A percentile compares a stretch with the other conserved stretches of the same genome.
Conservation (phyloP, 2,113 vertebrate species). For the Anarhynchus alexandrinus region DNA sequence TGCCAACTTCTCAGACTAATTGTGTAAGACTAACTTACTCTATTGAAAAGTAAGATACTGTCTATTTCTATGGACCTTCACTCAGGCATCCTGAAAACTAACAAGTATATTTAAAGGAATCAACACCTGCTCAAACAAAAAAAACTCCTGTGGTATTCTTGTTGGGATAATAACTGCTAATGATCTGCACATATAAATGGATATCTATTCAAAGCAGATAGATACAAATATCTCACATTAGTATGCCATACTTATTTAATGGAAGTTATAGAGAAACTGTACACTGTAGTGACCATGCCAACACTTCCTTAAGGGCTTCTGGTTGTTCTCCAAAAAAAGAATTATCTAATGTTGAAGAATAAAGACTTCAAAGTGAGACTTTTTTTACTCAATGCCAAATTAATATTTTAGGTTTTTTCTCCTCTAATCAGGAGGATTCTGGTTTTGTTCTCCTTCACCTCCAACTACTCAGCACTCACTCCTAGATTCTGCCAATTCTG, state of each 20-base stretch:
- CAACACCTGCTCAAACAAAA: background rate
- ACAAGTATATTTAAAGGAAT: background rate
- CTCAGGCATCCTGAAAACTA: background rate
- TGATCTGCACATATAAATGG: background rate
- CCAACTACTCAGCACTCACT: background rate
- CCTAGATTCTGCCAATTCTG: background rate
- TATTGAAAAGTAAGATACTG: background rate
- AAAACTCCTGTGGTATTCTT: background rate
- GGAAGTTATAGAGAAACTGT: background rate
- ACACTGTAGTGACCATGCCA: background rate
- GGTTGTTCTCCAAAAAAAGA: background rate
- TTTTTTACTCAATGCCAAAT: background rate
- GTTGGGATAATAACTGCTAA: background rate
- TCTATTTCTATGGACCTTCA: background rate
- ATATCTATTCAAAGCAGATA: background rate
- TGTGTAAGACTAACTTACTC: background rate
- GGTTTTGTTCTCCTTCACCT: background rate
- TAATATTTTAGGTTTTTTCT: background rate
- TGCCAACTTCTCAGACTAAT: background rate
- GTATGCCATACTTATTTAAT: background rate
- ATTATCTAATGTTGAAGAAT: background rate
- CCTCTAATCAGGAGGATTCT: background rate
- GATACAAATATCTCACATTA: background rate
- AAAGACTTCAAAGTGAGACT: background rate
- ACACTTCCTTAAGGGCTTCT: background rate